Conservation (phyloP, 2,888 invertebrate species). For the Drosophila buzzatii region DNA sequence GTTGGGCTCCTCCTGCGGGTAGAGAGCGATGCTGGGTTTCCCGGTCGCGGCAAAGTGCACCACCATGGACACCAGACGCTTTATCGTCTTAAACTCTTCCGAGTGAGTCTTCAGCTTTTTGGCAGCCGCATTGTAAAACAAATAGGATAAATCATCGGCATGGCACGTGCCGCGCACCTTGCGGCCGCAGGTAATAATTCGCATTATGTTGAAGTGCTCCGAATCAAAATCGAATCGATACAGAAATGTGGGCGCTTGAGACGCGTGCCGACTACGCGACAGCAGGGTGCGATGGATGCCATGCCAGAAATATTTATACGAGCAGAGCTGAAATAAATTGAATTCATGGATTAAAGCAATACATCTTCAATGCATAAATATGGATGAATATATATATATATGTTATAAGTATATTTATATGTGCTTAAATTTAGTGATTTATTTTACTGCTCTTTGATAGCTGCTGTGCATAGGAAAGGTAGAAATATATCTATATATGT, state of each 20-base stretch:
- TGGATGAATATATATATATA: neutral
- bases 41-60: slow-evolving; percentile 83
- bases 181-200: slow-evolving; percentile 83
- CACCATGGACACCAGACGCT: slow-evolving; percentile 81
- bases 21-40: slow-evolving; percentile 78
- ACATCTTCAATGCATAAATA: neutral
- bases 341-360: neutral
- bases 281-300: slow-evolving; percentile 83
- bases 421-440: neutral
- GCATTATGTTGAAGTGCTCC: slow-evolving; percentile 84
- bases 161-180: slow-evolving; percentile 84
- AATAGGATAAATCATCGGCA: slow-evolving; percentile 84
- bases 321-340: slow-evolving; percentile 74
- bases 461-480: neutral
- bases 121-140: slow-evolving; percentile 84
- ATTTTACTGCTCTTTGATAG: neutral
- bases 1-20: slow-evolving; percentile 48
- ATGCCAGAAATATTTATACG: slow-evolving; percentile 85
- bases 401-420: neutral
- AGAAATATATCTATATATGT: neutral
- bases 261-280: slow-evolving; percentile 77
- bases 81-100: slow-evolving; percentile 83
- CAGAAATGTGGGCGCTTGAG: slow-evolving; percentile 82
- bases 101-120: slow-evolving; percentile 80
- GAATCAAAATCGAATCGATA: slow-evolving; percentile 85